A percentile compares a stretch with the other conserved stretches of the same genome.
Evolutionary conservation across 2,888 invertebrate species (phyloP).

Genomic region (Oligia latruncula): DNA sequence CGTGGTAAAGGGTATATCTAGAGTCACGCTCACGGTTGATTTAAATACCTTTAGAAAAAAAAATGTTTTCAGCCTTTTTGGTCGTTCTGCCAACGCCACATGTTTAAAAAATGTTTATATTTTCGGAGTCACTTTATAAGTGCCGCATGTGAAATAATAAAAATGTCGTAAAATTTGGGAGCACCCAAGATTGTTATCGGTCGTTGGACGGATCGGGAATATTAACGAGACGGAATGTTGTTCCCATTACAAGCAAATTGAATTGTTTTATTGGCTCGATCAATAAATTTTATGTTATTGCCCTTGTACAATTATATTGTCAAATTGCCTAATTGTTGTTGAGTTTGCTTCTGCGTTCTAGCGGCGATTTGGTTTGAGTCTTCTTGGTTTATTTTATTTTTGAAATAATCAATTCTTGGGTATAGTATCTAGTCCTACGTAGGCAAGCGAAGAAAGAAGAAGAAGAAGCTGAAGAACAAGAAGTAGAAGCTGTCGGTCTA

Average conservation of each 20-base stretch:
- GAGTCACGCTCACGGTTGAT: constrained; percentile 59
- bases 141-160: constrained; percentile 70
- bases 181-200: constrained; percentile 66
- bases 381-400: background rate
- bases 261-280: constrained; percentile 68
- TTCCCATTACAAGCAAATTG: constrained; percentile 65
- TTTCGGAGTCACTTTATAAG: constrained; percentile 67
- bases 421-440: background rate
- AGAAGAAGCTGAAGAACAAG: too few relatives aligned
- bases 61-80: constrained; percentile 49
- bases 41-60: constrained; percentile 56
- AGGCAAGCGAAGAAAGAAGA: background rate
- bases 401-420: too few relatives aligned
- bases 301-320: constrained; percentile 48
- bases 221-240: constrained; percentile 64
- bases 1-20: constrained; percentile 57
- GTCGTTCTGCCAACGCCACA: constrained; percentile 59
- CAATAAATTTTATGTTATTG: constrained; percentile 65
- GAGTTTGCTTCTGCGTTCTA: constrained; percentile 16
- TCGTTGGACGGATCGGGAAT: constrained; percentile 63
- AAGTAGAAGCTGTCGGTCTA: background rate
- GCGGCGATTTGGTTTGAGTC: background rate
- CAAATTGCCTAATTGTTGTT: constrained; percentile 30
- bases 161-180: constrained; percentile 69
- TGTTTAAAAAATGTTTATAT: constrained; percentile 69